Evolutionary conservation across 2,113 vertebrate species (phyloP).

Genomic region (Oreochromis tanganicae): DNA sequence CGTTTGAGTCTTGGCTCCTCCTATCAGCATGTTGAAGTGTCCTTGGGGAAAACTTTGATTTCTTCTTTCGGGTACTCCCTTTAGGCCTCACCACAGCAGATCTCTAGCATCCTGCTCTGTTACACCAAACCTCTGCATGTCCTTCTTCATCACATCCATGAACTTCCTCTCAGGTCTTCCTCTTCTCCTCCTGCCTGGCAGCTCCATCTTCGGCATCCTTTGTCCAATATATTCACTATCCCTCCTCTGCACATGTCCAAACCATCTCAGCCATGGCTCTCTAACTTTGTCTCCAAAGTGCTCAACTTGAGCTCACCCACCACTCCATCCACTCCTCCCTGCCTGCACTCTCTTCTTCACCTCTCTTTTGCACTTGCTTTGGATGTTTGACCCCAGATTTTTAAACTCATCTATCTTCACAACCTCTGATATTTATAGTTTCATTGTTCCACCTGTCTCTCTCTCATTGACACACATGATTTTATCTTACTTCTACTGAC

Average conservation of each 20-base stretch:
- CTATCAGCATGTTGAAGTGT: rapidly evolving
- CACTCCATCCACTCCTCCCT: background rate
- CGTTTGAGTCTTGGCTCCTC: rapidly evolving
- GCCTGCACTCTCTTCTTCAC: background rate
- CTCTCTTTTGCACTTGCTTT: background rate
- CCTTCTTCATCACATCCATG: background rate
- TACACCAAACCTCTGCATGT: background rate
- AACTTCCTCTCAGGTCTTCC: background rate
- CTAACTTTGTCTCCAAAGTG: background rate
- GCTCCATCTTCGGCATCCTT: rapidly evolving
- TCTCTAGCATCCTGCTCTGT: rapidly evolving
- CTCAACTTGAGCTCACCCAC: background rate
- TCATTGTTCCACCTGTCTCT: background rate
- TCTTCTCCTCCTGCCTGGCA: background rate
- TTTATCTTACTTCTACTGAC: background rate
- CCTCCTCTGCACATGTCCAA: background rate
- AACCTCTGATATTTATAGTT: background rate
- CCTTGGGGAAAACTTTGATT: background rate
- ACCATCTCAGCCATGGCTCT: background rate
- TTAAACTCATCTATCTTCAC: background rate
- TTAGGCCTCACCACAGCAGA: background rate
- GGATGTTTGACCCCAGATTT: background rate
- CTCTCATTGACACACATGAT: background rate
- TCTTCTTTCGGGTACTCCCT: background rate
- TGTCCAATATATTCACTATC: background rate